These are phyloP conservation scores for Drosophila pseudotakahashii DNA, from an alignment of 2,888 invertebrate species.

Conservation along the genomic window DNA sequence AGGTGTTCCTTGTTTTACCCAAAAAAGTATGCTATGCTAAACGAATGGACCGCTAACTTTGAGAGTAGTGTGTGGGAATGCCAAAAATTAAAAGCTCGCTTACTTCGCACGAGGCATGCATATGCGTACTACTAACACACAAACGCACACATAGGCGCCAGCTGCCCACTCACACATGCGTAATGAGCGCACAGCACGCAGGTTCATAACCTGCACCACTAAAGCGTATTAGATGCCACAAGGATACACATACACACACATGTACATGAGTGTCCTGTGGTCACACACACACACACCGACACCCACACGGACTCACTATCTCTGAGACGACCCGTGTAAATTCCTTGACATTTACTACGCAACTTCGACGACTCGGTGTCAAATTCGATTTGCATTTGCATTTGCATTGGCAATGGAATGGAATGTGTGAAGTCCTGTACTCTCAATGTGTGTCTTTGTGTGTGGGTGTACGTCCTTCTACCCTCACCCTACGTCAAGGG, in stretches of 20 bases:
- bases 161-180: constrained; percentile 62
- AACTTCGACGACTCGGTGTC: constrained; percentile 71
- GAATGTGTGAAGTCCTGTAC: constrained; percentile 24
- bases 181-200: constrained; percentile 68
- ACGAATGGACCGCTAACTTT: constrained; percentile 7
- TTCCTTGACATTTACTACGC: constrained; percentile 80
- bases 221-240: constrained; percentile 76
- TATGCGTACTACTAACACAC: constrained; percentile 69
- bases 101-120: constrained; percentile 60
- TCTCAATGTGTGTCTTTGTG: background rate
- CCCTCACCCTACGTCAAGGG: background rate
- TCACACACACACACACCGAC: constrained; percentile 17
- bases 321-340: constrained; percentile 67
- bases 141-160: constrained; percentile 36
- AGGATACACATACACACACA: constrained; percentile 22
- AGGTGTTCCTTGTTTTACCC: background rate
- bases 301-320: constrained; percentile 44
- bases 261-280: constrained; percentile 23
- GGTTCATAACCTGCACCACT: constrained; percentile 82
- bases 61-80: constrained; percentile 70
- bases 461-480: constrained; percentile 12
- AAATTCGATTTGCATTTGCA: constrained; percentile 74
- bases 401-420: constrained; percentile 37
- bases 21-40: constrained; percentile 45
- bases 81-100: constrained; percentile 77